Evolutionary conservation across 2,113 vertebrate genomes (phyloP).

Genomic region (Chionis minor): DNA sequence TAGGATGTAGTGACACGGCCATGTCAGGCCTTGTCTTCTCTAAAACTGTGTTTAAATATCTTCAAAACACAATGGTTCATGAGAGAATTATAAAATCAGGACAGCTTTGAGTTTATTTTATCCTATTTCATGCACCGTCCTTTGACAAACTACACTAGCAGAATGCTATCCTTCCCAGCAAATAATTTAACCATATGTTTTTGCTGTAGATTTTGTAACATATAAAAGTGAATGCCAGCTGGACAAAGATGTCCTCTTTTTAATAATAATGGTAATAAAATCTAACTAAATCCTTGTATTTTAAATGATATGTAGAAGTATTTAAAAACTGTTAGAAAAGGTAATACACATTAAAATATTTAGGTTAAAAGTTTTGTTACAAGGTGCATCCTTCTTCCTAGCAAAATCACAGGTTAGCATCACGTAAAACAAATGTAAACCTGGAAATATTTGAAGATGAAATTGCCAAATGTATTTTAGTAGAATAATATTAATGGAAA

Average conservation of each 20-base stretch:
- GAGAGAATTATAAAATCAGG: background rate
- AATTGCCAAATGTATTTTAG: background rate
- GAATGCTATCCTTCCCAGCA: background rate
- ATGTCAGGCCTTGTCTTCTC: background rate
- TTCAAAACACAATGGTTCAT: background rate
- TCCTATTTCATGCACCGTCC: background rate
- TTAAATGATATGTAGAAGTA: background rate
- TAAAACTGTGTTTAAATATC: background rate
- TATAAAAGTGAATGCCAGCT: background rate
- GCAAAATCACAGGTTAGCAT: background rate
- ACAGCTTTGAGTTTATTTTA: background rate
- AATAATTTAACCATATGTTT: background rate
- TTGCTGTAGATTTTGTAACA: background rate
- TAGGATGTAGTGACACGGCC: background rate
- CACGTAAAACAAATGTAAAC: background rate
- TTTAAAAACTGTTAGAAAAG: background rate
- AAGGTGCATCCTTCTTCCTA: rapidly evolving
- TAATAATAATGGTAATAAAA: background rate
- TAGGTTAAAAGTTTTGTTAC: background rate
- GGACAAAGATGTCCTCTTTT: background rate
- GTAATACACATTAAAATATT: rapidly evolving
- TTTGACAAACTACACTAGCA: background rate
- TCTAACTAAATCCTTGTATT: background rate
- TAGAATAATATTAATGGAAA: background rate
- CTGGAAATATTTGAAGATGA: background rate